phyloP scores from a whole-genome alignment of 1,140 invertebrate genomes.

The Trinorchestia longiramus region DNA sequence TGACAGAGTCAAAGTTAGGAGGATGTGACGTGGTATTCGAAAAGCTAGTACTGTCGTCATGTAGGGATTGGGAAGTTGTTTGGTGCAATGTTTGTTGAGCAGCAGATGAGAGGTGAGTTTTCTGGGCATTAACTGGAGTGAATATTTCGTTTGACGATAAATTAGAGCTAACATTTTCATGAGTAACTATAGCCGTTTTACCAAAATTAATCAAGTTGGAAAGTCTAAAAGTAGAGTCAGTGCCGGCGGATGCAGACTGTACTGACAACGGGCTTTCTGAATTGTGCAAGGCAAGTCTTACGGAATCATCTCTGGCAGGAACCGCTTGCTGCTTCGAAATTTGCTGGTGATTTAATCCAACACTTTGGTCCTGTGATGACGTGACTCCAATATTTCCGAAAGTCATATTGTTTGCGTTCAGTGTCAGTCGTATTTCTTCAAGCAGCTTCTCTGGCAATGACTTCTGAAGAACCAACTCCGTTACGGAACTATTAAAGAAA shows the following conservation, averaged over 20 bases:
- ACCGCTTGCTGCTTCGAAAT: background rate
- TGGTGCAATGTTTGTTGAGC: background rate
- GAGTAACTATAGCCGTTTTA: background rate
- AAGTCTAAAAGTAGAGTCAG: background rate
- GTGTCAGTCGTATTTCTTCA: slow-evolving; percentile 3
- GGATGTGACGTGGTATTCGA: background rate
- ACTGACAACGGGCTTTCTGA: background rate
- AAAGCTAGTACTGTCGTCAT: background rate
- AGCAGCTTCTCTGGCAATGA: background rate
- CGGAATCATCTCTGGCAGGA: background rate
- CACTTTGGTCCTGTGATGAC: background rate
- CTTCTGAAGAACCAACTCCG: slow-evolving; percentile 41
- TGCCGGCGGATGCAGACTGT: background rate
- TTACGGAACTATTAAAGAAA: slow-evolving; percentile 45
- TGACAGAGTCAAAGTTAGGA: background rate
- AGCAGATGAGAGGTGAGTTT: background rate
- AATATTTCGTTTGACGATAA: background rate
- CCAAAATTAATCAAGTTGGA: background rate
- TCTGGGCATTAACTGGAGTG: background rate
- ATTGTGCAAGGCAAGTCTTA: background rate
- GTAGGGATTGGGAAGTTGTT: background rate
- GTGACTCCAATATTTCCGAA: slow-evolving; percentile 9
- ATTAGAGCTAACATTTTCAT: background rate
- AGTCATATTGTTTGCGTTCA: slow-evolving; percentile 35
- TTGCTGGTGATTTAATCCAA: background rate